Base-by-base conservation (phyloP, 2,888 invertebrate genomes). In the Perizoma affinitatum region DNA sequence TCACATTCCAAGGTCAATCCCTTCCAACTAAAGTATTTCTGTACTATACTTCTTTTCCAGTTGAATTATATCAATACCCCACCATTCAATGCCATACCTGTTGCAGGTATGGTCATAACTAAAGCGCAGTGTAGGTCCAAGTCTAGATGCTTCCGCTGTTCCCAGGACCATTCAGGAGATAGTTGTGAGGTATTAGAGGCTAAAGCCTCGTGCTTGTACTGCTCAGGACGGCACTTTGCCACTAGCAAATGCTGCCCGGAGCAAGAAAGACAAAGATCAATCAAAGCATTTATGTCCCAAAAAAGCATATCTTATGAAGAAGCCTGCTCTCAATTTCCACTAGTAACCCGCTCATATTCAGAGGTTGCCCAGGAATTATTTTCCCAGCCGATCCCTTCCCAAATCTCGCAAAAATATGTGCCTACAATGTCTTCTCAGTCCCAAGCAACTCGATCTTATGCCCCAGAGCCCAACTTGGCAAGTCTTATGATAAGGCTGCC, bases 401-500 rank as follows among this genome's bases (percentile, higher is more conserved):
- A 11, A 11, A 5, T 1, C 44, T 44, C 41, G 41, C 41, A 41
- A 9, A 41, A 5, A 9, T 2, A 41, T 41, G 7, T 5, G 7
- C 9, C 41, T 41, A 7, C 41, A 9, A 9, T 4, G 4, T 41
- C 9, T 5, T 41, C 41, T 5, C 41, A 41, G 41, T 41, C 41
- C 41, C 41, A 41, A 1, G 8, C 41, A 2, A 7, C 7, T 9
- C 5, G 1, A 4, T 41, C 41, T 9, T 9, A 9, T 41, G 8
- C 44, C 44, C 10, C 4, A 10, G 44, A 44, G 44, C 44, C 11
- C 44, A 7, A 11, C 10, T 5, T 5, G 44, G 44, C 4, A 44
- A 44, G 44, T 44, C 44, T 44, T 44, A 44, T 44, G 34, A 47
- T 9, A 47, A 36, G 36, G 35, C n/a, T 35, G 34, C 34, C 4